Evolutionary conservation across 2,797 vertebrate genomes (phyloP).

Genomic region (Zonotrichia albicollis): DNA sequence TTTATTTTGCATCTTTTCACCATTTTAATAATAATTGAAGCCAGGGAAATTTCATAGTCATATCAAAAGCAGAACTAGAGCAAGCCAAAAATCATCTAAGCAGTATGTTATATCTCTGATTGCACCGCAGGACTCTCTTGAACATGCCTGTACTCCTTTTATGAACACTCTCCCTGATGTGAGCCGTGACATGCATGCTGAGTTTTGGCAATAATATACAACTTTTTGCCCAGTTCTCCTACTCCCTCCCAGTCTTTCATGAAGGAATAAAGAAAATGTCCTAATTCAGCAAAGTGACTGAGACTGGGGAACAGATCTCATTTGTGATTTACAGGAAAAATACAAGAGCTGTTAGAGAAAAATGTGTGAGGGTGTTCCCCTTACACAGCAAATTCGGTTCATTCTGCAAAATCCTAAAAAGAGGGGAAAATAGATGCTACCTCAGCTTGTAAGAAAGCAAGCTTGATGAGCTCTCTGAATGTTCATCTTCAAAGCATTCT

Average conservation of each 20-base stretch:
- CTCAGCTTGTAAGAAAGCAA: constrained; percentile 85
- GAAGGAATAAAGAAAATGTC: constrained; percentile 16
- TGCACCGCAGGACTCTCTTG: not conserved
- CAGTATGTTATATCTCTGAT: not conserved
- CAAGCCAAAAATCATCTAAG: constrained; percentile 18
- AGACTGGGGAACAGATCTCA: not conserved
- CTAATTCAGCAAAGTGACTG: not conserved
- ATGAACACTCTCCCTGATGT: constrained; percentile 13
- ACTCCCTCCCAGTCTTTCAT: not conserved
- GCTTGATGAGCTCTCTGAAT: constrained; percentile 90
- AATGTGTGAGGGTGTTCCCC: not conserved
- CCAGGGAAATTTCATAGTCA: not conserved
- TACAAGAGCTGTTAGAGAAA: not conserved
- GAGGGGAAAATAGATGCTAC: constrained; percentile 60
- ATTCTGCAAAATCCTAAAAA: not conserved
- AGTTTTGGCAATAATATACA: constrained; percentile 5
- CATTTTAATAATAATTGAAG: constrained; percentile 5
- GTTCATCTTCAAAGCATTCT: constrained; percentile 86
- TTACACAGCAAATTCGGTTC: not conserved
- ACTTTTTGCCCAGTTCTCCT: not conserved
- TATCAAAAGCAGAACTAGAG: constrained; percentile 5
- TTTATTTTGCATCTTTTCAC: not conserved
- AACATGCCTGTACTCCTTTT: not conserved
- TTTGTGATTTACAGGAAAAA: not conserved
- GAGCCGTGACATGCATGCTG: not conserved